Evolutionary conservation across 2,888 invertebrate genomes (phyloP).

Genomic region (Lycophotia porphyrea): DNA sequence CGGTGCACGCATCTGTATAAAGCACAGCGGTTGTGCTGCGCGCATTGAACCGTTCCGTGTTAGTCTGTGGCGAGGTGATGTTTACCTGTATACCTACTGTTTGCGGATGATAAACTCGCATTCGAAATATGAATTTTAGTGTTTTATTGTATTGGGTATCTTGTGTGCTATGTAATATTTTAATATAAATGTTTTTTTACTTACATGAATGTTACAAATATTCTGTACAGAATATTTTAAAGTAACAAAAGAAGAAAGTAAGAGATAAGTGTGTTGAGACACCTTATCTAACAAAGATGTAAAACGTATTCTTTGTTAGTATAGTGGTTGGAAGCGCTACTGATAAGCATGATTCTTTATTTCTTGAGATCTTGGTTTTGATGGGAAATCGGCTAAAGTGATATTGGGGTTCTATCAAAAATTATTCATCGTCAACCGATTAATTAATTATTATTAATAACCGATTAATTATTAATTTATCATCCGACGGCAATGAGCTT

Average conservation of each 20-base stretch:
- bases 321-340: neutral
- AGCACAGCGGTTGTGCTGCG: neutral
- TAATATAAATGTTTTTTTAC: no score
- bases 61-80: constrained; percentile 24
- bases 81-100: constrained; percentile 21
- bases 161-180: neutral
- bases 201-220: no score
- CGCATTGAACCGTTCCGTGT: constrained; percentile 29
- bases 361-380: neutral
- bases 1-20: constrained; percentile 22
- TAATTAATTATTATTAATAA: no score
- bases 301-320: no score
- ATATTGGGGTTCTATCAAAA: neutral
- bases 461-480: no score
- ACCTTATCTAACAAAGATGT: no score
- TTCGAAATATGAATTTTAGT: neutral
- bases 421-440: no score
- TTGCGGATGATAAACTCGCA: constrained; percentile 16
- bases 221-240: no score
- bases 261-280: no score
- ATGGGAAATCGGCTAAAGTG: neutral
- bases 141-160: neutral
- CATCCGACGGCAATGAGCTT: no score
- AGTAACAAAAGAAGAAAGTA: no score
- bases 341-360: neutral